Conservation (phyloP, 1,140 invertebrate species). For the Reticulitermes speratus region DNA sequence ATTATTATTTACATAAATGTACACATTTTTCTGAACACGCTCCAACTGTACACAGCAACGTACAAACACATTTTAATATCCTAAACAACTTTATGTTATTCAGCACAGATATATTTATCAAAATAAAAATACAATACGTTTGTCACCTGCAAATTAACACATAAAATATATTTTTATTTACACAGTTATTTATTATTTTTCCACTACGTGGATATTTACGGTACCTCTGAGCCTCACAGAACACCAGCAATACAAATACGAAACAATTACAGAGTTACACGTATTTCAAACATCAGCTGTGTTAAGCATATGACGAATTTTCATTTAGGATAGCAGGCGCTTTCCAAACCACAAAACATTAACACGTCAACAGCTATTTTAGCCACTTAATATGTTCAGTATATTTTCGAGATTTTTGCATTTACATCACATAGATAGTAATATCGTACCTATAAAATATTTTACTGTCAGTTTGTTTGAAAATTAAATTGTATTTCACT, state of each 20-base stretch:
- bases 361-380: background rate
- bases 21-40: too few species aligned
- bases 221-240: background rate
- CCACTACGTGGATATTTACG: background rate
- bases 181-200: background rate
- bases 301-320: background rate
- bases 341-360: background rate
- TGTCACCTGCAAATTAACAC: background rate
- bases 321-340: background rate
- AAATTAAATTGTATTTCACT: background rate
- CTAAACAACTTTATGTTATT: too few species aligned
- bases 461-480: background rate
- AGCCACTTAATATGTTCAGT: background rate
- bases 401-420: background rate
- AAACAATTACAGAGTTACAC: background rate
- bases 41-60: too few species aligned
- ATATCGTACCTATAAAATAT: background rate
- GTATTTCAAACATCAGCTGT: background rate
- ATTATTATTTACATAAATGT: too few species aligned
- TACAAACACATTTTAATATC: too few species aligned
- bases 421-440: background rate
- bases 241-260: background rate
- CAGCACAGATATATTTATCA: slow-evolving; percentile 5
- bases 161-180: background rate
- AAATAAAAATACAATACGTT: background rate